Evolutionary conservation across 2,113 vertebrate genomes (phyloP), one percentile per base, ranked within the genome.

Genomic region (Poeciliopsis prolifica): DNA sequence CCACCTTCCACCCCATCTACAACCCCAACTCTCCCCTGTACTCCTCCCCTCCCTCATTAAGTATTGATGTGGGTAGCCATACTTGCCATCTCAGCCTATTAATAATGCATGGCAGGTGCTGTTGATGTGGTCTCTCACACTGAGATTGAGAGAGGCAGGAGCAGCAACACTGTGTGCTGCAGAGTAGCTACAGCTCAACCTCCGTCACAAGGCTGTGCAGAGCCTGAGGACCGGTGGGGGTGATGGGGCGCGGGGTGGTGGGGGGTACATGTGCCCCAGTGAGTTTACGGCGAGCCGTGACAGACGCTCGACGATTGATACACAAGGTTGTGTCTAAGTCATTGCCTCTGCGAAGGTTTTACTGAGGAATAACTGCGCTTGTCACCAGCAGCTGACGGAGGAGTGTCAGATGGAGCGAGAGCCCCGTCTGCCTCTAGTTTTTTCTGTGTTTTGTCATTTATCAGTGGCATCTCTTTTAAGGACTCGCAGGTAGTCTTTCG

Each of bases 81-180:
- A 98, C 97, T 98, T 98, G 97, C 97, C 96, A 96, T 98, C 97
- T 97, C 96, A 96, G 96, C 95, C 95, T 96, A 95, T 98, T 96
- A 98, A 98, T 97, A 96, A 98, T 98, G 96, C 96, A 98, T 97
- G 95, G 94, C 92, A 96, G 96, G 95, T 96, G 96, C 96, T 96
- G 96, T 97, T 97, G 96, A 95, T 95, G 95, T 96, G 96, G 96
- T 97, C 96, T 96, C 96, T 96, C 97, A 96, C 96, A 96, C 97
- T 97, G 97, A 98, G 96, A 96, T 95, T 95, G 96, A 94, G 96
- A 87, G 90, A 89, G 85, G 89, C 92, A 92, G 78, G 84, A 88
- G 85, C 87, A 95, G 96, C 96, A 96, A 96, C 96, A 89, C 82
- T 73, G 81, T 80, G 87, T 80, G 87, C 86, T 85, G 88, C 88